Evolutionary conservation across 1,140 invertebrate genomes (phyloP).

Genomic region (Ptiloglossa arizonensis): DNA sequence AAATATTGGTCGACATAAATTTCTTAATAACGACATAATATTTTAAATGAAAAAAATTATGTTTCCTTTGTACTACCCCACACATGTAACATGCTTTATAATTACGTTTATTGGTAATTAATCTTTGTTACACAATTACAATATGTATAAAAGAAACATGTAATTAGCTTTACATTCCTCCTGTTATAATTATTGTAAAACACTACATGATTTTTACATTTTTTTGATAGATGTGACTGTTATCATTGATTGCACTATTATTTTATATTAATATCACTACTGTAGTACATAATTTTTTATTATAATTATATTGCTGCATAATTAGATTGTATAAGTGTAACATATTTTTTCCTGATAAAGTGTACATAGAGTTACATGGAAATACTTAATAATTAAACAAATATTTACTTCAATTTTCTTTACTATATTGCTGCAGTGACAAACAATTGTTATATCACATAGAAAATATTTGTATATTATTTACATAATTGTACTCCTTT

Average conservation of each 20-base stretch:
- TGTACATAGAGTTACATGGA: background rate
- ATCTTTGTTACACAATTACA: background rate
- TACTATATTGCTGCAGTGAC: slow-evolving; percentile 12
- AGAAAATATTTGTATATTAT: slow-evolving; percentile 46
- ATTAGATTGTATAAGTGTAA: background rate
- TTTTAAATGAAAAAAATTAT: background rate
- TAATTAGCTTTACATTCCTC: slow-evolving; percentile 10
- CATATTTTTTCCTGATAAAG: background rate
- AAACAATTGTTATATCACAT: slow-evolving; percentile 14
- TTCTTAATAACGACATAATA: background rate
- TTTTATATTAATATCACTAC: slow-evolving; percentile 2
- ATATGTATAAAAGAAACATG: slow-evolving; percentile 22
- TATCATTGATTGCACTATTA: background rate
- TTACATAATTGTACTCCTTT: slow-evolving; percentile 19
- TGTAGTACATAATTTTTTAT: slow-evolving; percentile 1
- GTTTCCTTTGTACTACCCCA: background rate
- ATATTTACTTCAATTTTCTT: slow-evolving; percentile 13
- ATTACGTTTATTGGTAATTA: slow-evolving; percentile 16
- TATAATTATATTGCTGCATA: background rate
- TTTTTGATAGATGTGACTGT: slow-evolving; percentile 1
- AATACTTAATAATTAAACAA: slow-evolving; percentile 1
- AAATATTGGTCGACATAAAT: background rate
- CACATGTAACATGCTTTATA: background rate
- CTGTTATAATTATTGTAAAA: background rate
- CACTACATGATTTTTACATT: slow-evolving; percentile 10